Conservation (phyloP, 2,113 vertebrate genomes). For the Neomonachus schauinslandi region DNA sequence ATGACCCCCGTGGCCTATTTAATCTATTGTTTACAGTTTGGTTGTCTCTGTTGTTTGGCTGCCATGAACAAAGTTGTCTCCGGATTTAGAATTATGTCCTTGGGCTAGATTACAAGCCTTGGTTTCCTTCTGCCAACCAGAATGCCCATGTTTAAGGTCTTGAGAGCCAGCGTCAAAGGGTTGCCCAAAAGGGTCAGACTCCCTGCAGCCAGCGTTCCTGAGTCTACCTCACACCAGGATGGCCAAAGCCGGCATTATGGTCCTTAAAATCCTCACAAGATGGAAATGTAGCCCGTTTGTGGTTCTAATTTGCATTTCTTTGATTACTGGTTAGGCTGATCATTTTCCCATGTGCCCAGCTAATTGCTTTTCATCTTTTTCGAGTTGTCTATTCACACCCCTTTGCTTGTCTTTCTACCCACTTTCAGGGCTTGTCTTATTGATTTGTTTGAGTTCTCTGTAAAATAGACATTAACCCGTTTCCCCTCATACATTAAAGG, state of each 20-base stretch:
- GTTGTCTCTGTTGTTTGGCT: not conserved
- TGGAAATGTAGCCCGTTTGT: not conserved
- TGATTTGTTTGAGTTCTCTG: constrained; percentile 40
- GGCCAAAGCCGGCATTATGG: not conserved
- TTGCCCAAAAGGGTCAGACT: not conserved
- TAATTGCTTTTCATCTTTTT: not conserved
- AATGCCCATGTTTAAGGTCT: not conserved
- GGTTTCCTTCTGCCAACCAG: not conserved
- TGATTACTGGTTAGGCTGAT: not conserved
- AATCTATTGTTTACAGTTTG: not conserved
- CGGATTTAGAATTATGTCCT: not conserved
- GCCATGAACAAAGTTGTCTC: not conserved
- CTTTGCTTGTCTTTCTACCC: constrained; percentile 5
- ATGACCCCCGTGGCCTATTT: not conserved
- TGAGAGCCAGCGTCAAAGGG: fast-evolving
- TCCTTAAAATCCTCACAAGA: not conserved
- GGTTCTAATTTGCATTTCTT: not conserved
- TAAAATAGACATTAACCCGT: not conserved
- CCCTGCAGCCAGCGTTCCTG: not conserved
- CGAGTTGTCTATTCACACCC: not conserved
- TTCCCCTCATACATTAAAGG: not conserved
- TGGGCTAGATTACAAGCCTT: not conserved
- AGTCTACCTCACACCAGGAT: not conserved
- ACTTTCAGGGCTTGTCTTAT: not conserved
- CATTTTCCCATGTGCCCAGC: not conserved